Evolutionary conservation across 2,797 vertebrate genomes (phyloP).

Genomic region (Euthynnus affinis): DNA sequence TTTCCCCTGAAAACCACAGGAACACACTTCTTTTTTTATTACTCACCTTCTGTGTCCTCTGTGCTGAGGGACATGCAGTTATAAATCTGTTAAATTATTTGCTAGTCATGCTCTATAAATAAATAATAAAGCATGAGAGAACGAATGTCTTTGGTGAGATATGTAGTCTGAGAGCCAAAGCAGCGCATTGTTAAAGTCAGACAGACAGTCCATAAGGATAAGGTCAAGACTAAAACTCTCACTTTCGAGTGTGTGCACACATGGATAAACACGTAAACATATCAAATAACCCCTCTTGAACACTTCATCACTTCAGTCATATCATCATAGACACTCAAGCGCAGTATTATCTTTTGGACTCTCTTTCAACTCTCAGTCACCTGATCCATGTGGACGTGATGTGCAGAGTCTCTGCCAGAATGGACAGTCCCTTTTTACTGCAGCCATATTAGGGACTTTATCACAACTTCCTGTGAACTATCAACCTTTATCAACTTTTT

Average conservation of each 20-base stretch:
- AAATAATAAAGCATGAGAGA: not conserved
- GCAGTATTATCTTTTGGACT: constrained; percentile 19
- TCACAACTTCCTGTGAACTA: not conserved
- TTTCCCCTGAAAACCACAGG: not conserved
- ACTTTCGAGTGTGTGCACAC: not conserved
- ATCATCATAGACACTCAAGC: not conserved
- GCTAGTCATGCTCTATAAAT: not conserved
- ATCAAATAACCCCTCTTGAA: constrained; percentile 4
- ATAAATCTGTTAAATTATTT: not conserved
- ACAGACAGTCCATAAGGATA: constrained; percentile 6
- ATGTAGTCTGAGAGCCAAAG: not conserved
- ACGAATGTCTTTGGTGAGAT: not conserved
- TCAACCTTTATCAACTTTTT: not conserved
- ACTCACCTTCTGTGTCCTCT: constrained; percentile 23
- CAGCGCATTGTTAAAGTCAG: not conserved
- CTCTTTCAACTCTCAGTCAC: constrained; percentile 16
- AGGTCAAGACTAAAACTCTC: not conserved
- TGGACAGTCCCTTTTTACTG: not conserved
- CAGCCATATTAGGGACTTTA: not conserved
- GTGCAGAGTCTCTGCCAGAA: not conserved
- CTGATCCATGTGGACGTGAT: constrained; percentile 58
- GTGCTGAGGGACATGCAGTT: not conserved
- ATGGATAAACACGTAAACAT: not conserved
- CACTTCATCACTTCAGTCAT: not conserved
- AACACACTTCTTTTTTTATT: constrained; percentile 16